phyloP scores from a whole-genome alignment of 2,797 vertebrate genomes.

The Nannoperca australis region DNA sequence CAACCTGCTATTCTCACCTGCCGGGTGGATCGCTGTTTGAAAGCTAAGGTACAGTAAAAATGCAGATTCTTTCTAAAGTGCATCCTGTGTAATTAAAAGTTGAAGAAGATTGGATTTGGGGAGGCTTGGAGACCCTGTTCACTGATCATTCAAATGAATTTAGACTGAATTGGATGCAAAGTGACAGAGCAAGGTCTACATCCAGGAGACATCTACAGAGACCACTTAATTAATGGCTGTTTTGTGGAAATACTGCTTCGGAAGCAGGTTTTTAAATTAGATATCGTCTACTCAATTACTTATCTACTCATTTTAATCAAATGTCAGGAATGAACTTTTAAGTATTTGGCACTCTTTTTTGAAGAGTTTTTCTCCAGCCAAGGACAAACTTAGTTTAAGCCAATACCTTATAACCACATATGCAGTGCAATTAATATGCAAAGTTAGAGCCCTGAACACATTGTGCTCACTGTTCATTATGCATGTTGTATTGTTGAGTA shows the following conservation, averaged over 20 bases:
- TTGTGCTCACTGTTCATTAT: not conserved
- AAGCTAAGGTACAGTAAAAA: slow-evolving; percentile 65
- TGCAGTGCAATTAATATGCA: not conserved
- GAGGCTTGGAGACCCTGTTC: not conserved
- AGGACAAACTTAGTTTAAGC: slow-evolving; percentile 11
- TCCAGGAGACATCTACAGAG: slow-evolving; percentile 31
- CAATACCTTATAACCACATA: not conserved
- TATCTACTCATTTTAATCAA: slow-evolving; percentile 38
- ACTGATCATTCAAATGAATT: slow-evolving; percentile 38
- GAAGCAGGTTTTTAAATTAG: slow-evolving; percentile 34
- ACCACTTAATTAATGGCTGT: slow-evolving; percentile 44
- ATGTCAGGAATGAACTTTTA: slow-evolving; percentile 25
- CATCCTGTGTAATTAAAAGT: slow-evolving; percentile 33
- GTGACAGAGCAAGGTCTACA: slow-evolving; percentile 5
- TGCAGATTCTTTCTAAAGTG: slow-evolving; percentile 3
- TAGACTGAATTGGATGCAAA: slow-evolving; percentile 17
- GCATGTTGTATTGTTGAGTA: not conserved
- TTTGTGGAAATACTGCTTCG: slow-evolving; percentile 18
- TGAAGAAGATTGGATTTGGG: slow-evolving; percentile 12
- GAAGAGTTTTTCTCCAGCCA: not conserved
- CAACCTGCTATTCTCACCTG: slow-evolving; percentile 24
- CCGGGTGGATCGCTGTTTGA: slow-evolving; percentile 34
- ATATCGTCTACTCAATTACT: not conserved
- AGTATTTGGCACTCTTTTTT: not conserved
- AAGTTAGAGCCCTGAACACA: not conserved